Conservation (phyloP, 1,140 invertebrate species). For the Pseudomyrmex cubaensis region DNA sequence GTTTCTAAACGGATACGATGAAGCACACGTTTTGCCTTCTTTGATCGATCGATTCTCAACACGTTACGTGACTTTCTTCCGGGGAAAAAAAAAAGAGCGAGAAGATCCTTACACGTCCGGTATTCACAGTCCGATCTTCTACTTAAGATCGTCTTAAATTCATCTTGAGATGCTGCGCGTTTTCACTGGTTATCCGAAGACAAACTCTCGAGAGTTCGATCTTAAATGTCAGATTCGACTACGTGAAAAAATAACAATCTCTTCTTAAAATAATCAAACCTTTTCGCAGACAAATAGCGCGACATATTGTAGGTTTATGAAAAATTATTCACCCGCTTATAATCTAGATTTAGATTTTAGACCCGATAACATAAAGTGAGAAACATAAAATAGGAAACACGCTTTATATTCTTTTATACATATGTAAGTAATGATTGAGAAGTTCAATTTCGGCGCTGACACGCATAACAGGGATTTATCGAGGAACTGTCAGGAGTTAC, state of each 20-base stretch:
- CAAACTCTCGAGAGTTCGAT: too few species aligned
- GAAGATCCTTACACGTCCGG: not conserved
- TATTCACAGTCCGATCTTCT: constrained; percentile 13
- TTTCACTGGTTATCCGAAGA: too few species aligned
- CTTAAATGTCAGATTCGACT: too few species aligned
- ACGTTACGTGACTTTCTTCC: not conserved
- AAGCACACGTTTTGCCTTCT: not conserved
- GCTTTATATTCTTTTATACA: not conserved
- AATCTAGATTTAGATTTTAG: too few species aligned
- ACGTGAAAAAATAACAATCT: too few species aligned
- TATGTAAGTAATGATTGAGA: constrained; percentile 23
- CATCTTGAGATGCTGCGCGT: too few species aligned
- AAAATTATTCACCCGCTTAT: too few species aligned
- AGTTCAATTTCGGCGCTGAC: constrained; percentile 3
- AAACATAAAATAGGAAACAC: not conserved
- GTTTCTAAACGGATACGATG: not conserved
- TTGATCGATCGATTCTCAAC: constrained; percentile 9
- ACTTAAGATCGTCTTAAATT: not conserved
- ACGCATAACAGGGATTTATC: constrained; percentile 26
- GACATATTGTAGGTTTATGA: too few species aligned
- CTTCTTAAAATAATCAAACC: too few species aligned
- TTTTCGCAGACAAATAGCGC: too few species aligned
- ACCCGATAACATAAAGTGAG: too few species aligned
- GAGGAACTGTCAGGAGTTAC: constrained; percentile 8
- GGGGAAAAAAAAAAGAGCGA: not conserved